Conservation (phyloP, 2,113 vertebrate species). For the Promerops cafer region DNA sequence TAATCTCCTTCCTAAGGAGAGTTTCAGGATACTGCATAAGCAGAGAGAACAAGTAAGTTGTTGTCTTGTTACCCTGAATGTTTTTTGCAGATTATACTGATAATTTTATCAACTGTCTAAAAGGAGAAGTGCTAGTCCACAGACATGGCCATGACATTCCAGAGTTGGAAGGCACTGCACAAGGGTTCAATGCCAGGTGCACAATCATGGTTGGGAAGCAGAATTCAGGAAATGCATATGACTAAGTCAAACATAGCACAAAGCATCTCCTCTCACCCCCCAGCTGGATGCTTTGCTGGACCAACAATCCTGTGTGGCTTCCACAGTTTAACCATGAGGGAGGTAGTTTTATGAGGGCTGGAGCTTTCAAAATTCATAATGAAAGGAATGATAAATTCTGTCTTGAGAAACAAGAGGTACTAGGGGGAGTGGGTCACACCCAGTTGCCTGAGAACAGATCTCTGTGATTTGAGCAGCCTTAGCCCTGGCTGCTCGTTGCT, state of each 20-base stretch:
- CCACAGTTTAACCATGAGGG: neutral
- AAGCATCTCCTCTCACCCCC: neutral
- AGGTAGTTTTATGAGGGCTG: neutral
- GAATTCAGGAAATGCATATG: neutral
- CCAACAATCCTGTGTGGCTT: neutral
- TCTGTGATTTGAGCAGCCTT: neutral
- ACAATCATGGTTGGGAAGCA: rapidly evolving
- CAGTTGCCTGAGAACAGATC: neutral
- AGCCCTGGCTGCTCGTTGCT: rapidly evolving
- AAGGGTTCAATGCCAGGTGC: neutral
- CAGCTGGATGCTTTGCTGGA: neutral
- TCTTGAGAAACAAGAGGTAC: neutral
- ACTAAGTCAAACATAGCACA: rapidly evolving
- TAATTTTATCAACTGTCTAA: neutral
- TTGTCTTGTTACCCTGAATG: neutral
- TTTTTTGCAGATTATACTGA: neutral
- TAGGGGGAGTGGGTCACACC: neutral
- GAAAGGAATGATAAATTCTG: neutral
- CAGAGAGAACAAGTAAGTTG: neutral
- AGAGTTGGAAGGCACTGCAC: neutral
- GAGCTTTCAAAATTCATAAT: neutral
- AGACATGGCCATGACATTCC: neutral
- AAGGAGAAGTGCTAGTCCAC: neutral
- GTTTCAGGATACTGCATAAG: neutral
- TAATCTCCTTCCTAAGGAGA: neutral